phyloP scores from a whole-genome alignment of 1,140 invertebrate species.

The Drosophila willistoni region DNA sequence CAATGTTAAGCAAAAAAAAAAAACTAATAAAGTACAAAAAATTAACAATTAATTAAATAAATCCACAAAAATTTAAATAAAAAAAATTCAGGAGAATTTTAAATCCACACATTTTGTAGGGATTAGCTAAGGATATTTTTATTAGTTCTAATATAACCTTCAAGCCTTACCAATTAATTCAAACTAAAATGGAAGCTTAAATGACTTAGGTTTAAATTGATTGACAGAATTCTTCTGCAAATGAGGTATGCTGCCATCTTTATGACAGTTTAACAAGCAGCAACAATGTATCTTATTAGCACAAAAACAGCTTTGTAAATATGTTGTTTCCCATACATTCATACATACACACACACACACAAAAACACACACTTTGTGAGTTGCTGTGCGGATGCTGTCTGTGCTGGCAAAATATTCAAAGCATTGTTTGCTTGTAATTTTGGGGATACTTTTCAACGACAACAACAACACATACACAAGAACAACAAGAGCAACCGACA shows the following conservation, averaged over 20 bases:
- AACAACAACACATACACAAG: conserved; percentile 29
- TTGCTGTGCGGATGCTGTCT: conserved; percentile 16
- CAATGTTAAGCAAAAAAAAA: too few relatives aligned
- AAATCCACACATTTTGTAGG: too few relatives aligned
- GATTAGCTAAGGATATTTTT: too few relatives aligned
- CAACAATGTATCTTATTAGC: conserved; percentile 68
- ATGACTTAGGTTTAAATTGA: neutral
- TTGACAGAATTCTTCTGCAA: neutral
- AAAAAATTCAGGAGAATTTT: too few relatives aligned
- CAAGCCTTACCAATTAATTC: neutral
- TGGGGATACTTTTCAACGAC: conserved; percentile 57
- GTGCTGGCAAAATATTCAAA: conserved; percentile 57
- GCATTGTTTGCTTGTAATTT: conserved; percentile 72
- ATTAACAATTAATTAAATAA: too few relatives aligned
- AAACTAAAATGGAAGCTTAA: neutral
- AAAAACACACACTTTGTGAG: neutral
- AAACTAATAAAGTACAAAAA: too few relatives aligned
- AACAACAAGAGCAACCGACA: conserved; percentile 21
- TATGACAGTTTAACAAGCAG: conserved; percentile 5
- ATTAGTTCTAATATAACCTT: neutral
- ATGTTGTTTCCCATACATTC: conserved; percentile 22
- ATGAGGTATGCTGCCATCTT: neutral
- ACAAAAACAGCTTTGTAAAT: conserved; percentile 75
- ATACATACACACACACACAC: conserved; percentile 12
- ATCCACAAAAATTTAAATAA: too few relatives aligned